Evolutionary conservation across 2,113 vertebrate genomes (phyloP).

Genomic region (Crotalus horridus): DNA sequence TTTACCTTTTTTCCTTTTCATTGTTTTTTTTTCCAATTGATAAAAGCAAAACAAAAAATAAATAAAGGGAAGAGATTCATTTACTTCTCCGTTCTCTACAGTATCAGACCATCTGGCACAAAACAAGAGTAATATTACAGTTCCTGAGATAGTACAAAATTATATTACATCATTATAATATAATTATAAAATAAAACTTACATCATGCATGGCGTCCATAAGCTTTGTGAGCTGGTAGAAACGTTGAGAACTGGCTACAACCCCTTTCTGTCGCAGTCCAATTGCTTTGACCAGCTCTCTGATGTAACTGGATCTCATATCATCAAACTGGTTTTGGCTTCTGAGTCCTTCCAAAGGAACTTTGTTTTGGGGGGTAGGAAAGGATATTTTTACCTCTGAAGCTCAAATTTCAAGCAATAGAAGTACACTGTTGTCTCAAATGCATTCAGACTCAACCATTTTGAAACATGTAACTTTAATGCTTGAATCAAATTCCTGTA

Average conservation of each 20-base stretch:
- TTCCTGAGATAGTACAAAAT: background rate
- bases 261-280: constrained; percentile 83
- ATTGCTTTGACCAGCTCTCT: constrained; percentile 89
- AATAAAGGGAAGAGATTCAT: background rate
- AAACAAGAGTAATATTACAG: background rate
- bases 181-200: constrained; percentile 63
- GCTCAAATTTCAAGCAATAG: constrained; percentile 15
- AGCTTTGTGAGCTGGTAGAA: constrained; percentile 96
- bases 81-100: background rate
- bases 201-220: constrained; percentile 94
- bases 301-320: constrained; percentile 95
- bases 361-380: constrained; percentile 48
- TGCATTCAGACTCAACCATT: background rate
- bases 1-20: background rate
- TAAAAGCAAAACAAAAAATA: background rate
- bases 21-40: background rate
- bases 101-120: background rate
- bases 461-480: background rate
- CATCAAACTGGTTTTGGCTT: constrained; percentile 91
- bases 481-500: background rate
- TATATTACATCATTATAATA: background rate
- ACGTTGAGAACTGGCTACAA: constrained; percentile 87
- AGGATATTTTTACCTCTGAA: background rate
- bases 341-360: constrained; percentile 95
- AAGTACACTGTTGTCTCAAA: background rate